Conservation (phyloP, 2,113 vertebrate species). For the Corythornis madagascariensis region DNA sequence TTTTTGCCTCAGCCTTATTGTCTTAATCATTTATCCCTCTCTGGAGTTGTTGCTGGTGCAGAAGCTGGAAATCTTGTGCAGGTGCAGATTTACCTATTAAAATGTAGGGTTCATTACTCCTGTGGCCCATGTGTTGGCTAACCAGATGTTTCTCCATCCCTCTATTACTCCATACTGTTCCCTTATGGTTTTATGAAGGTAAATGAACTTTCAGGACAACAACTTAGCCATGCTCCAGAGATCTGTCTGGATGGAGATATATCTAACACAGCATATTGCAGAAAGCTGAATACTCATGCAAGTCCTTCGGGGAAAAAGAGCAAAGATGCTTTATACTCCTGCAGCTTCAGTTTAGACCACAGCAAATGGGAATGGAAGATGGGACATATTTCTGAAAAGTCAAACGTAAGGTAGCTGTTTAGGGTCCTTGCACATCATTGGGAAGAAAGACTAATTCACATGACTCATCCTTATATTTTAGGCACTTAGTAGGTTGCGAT, state of each 20-base stretch:
- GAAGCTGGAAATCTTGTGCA: constrained; percentile 54
- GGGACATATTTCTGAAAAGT: background rate
- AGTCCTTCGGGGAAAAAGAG: background rate
- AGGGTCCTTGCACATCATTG: background rate
- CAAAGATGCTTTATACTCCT: background rate
- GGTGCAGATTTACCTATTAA: constrained; percentile 53
- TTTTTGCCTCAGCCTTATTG: constrained; percentile 34
- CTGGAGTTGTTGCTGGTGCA: constrained; percentile 50
- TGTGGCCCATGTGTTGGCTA: background rate
- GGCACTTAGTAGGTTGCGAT: background rate
- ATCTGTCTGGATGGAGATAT: background rate
- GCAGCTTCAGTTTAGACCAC: background rate
- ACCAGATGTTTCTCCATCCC: constrained; percentile 38
- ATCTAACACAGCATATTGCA: background rate
- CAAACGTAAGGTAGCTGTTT: background rate
- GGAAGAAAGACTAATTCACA: background rate
- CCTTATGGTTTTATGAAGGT: constrained; percentile 10
- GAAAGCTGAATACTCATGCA: background rate
- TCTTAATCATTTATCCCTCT: constrained; percentile 64
- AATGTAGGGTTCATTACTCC: constrained; percentile 24
- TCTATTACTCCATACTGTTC: background rate
- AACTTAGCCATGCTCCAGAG: background rate
- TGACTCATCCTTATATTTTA: background rate
- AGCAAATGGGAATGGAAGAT: background rate
- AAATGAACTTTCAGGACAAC: constrained; percentile 19